Conservation (phyloP, 2,797 vertebrate genomes). For the Muraenolepis orangiensis region DNA sequence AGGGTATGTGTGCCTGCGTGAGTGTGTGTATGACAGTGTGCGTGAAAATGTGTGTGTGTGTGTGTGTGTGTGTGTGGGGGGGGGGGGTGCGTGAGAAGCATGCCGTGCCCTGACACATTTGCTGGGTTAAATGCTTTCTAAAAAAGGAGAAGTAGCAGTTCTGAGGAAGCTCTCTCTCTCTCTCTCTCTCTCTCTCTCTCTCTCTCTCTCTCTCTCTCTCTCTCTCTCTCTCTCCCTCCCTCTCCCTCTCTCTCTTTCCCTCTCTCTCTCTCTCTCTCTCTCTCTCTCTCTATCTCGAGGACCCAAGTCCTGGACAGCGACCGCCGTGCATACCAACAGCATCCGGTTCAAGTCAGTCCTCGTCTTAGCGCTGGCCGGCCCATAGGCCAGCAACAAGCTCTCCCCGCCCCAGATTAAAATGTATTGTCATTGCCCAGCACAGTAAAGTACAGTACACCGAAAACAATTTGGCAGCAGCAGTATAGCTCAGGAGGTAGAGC, state of each 20-base stretch:
- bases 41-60: slow-evolving; percentile 51
- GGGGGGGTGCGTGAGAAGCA: slow-evolving; percentile 53
- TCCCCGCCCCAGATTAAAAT: too few relatives aligned
- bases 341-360: slow-evolving; percentile 26
- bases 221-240: neutral
- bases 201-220: slow-evolving; percentile 4
- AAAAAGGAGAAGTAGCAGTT: slow-evolving; percentile 70
- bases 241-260: neutral
- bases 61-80: neutral
- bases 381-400: too few relatives aligned
- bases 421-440: too few relatives aligned
- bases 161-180: slow-evolving; percentile 34
- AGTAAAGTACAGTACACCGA: too few relatives aligned
- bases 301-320: slow-evolving; percentile 31
- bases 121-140: slow-evolving; percentile 58
- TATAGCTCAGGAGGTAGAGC: too few relatives aligned
- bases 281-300: slow-evolving; percentile 15
- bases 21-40: slow-evolving; percentile 52
- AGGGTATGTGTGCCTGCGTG: slow-evolving; percentile 32
- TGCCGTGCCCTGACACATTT: slow-evolving; percentile 62
- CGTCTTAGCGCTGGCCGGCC: too few relatives aligned
- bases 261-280: neutral
- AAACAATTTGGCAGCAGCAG: too few relatives aligned
- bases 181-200: slow-evolving; percentile 2
- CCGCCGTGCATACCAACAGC: slow-evolving; percentile 16